A percentile compares a stretch with the other conserved stretches of the same genome.
These are phyloP conservation scores for Eupelmus urozonus DNA, from an alignment of 2,888 invertebrate species.

Conservation along the genomic window DNA sequence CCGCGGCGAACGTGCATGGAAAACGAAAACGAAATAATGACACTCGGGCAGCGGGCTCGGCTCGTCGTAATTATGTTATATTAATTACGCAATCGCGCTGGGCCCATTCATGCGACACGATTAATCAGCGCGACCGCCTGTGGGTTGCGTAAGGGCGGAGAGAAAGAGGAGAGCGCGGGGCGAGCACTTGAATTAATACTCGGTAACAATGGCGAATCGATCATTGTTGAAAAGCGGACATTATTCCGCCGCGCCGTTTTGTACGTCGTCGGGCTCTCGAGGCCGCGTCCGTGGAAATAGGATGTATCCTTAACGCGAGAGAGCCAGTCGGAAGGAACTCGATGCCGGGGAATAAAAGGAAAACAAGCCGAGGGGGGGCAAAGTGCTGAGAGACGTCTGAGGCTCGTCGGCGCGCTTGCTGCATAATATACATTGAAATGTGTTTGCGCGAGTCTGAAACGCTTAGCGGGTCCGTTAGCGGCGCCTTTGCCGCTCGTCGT, in stretches of 20 bases:
- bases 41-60: too few species aligned
- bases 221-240: constrained; percentile 41
- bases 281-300: background rate
- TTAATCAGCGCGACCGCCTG: constrained; percentile 34
- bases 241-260: background rate
- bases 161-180: background rate
- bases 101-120: background rate
- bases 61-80: constrained; percentile 6
- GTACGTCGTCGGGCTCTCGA: background rate
- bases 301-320: constrained; percentile 4
- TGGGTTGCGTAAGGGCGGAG: background rate
- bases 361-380: background rate
- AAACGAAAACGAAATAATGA: background rate
- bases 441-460: constrained; percentile 21
- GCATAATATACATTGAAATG: constrained; percentile 27
- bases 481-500: constrained; percentile 1
- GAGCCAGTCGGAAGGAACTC: background rate
- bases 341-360: background rate
- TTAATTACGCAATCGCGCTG: constrained; percentile 27
- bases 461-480: constrained; percentile 37
- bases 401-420: constrained; percentile 4
- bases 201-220: constrained; percentile 39
- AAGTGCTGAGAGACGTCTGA: too few species aligned
- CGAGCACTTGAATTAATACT: constrained; percentile 4
- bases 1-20: background rate